Evolutionary conservation across 1,140 invertebrate species (phyloP).

Genomic region (Temnothorax longispinosus): DNA sequence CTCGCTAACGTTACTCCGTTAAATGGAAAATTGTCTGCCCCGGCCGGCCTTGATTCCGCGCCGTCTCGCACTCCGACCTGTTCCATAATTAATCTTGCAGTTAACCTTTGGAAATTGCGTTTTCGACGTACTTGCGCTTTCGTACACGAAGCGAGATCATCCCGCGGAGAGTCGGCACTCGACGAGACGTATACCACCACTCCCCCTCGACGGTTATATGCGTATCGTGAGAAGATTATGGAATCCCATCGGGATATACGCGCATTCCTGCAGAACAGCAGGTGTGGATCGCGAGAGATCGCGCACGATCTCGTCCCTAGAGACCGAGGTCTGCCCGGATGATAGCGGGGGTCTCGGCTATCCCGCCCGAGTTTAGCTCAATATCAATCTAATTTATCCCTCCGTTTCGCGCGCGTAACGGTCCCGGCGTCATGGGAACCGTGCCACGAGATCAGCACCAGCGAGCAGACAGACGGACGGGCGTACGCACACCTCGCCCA

Average conservation of each 20-base stretch:
- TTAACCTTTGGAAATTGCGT: constrained; percentile 73
- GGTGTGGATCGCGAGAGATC: constrained; percentile 68
- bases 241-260: constrained; percentile 65
- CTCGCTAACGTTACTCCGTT: constrained; percentile 17
- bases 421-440: constrained; percentile 72
- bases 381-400: constrained; percentile 74
- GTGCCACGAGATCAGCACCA: constrained; percentile 64
- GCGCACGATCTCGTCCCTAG: constrained; percentile 33
- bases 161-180: constrained; percentile 11
- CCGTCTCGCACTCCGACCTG: constrained; percentile 52
- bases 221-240: constrained; percentile 74
- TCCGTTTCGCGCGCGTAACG: constrained; percentile 64
- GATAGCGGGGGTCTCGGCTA: constrained; percentile 31
- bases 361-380: constrained; percentile 66
- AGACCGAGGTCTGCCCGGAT: constrained; percentile 16
- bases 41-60: constrained; percentile 44
- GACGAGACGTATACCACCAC: constrained; percentile 15
- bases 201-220: constrained; percentile 21
- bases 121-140: constrained; percentile 66
- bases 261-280: constrained; percentile 71
- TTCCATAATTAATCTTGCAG: constrained; percentile 70
- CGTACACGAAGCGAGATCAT: constrained; percentile 30
- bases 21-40: constrained; percentile 47
- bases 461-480: constrained; percentile 60
- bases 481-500: constrained; percentile 58